Conservation (phyloP, 2,113 vertebrate species). For the Electrona antarctica region DNA sequence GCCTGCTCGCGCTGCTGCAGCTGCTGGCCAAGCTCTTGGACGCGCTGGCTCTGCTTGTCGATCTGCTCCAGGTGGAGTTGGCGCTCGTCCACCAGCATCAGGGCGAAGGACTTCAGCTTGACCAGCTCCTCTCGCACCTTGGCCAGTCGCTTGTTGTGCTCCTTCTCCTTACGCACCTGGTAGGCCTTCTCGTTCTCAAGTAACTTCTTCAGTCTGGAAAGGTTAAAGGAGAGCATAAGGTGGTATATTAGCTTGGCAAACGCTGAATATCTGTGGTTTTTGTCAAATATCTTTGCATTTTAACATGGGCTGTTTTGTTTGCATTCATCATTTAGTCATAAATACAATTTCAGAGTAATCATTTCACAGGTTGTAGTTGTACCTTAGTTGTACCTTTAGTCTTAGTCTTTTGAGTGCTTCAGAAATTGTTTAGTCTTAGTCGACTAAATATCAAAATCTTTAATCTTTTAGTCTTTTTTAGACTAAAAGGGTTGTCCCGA, state of each 20-base stretch:
- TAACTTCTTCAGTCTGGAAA: slow-evolving; percentile 90
- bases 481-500: too few species aligned
- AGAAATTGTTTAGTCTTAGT: too few species aligned
- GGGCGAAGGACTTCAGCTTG: slow-evolving; percentile 95
- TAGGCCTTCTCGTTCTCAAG: slow-evolving; percentile 96
- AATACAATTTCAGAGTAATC: too few species aligned
- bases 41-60: slow-evolving; percentile 89
- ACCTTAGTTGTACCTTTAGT: too few species aligned
- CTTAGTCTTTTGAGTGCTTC: too few species aligned
- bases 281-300: too few species aligned
- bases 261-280: too few species aligned
- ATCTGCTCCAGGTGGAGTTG: slow-evolving; percentile 97
- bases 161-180: slow-evolving; percentile 91
- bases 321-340: too few species aligned
- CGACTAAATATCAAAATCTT: too few species aligned
- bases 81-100: slow-evolving; percentile 97
- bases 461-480: too few species aligned
- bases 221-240: slow-evolving; percentile 29
- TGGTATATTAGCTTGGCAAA: slow-evolving; percentile 9
- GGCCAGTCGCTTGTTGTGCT: slow-evolving; percentile 86
- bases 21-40: slow-evolving; percentile 90
- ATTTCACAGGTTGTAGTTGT: too few species aligned
- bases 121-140: slow-evolving; percentile 93
- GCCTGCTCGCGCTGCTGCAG: slow-evolving; percentile 89
- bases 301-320: too few species aligned